phyloP scores from a whole-genome alignment of 2,797 vertebrate species.

The Tangara arthus region DNA sequence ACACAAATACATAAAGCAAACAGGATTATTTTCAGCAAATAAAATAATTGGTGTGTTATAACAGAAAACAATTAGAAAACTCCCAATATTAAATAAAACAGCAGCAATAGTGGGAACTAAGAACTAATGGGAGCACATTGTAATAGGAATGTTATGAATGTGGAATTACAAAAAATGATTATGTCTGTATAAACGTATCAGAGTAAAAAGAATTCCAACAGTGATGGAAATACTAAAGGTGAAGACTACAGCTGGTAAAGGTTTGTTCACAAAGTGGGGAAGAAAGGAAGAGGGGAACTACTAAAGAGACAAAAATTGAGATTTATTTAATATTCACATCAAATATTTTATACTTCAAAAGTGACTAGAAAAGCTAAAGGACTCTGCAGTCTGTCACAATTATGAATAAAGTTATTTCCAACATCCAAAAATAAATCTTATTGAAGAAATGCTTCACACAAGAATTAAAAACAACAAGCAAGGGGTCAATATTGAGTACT shows the following conservation, averaged over 20 bases:
- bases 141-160: neutral
- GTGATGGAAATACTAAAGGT: neutral
- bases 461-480: neutral
- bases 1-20: neutral
- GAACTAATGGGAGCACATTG: neutral
- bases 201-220: neutral
- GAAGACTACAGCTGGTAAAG: neutral
- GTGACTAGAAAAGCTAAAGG: neutral
- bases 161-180: neutral
- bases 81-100: neutral
- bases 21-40: neutral
- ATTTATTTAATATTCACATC: neutral
- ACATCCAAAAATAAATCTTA: neutral
- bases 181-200: fast-evolving
- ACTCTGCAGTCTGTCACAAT: neutral
- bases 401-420: neutral
- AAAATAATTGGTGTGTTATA: neutral
- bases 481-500: neutral
- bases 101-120: neutral
- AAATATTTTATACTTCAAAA: neutral
- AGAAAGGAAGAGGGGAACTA: neutral
- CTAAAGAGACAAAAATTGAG: neutral
- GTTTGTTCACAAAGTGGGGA: neutral
- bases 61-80: neutral
- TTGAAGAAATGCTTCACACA: neutral